Percentiles rank a stretch among this genome's conserved stretches.
Evolutionary conservation across 2,888 invertebrate genomes (phyloP).

Genomic region (Teleiodes luculella): DNA sequence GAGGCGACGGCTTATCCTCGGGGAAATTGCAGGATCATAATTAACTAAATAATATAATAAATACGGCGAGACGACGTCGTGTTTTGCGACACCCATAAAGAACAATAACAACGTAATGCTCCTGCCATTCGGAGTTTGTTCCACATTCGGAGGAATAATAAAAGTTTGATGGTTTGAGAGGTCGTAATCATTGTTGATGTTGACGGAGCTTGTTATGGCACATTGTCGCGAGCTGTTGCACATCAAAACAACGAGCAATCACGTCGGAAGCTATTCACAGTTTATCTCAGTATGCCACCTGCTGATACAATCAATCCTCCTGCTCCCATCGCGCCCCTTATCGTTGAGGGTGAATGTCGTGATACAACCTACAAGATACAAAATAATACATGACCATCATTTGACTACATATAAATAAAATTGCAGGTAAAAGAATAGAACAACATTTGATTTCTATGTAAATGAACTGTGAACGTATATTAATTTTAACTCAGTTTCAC

Average conservation of each 20-base stretch:
- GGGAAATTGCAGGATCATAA: constrained; percentile 5
- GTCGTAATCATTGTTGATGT: constrained; percentile 47
- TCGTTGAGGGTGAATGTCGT: no score
- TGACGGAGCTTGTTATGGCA: constrained; percentile 47
- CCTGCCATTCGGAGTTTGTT: constrained; percentile 36
- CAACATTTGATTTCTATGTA: no score
- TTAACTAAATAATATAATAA: constrained; percentile 9
- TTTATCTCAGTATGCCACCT: neutral
- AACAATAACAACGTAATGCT: constrained; percentile 35
- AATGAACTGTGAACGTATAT: no score
- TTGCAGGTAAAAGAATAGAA: no score
- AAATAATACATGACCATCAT: no score
- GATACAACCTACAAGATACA: no score
- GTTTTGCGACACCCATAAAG: constrained; percentile 28
- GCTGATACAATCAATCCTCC: neutral
- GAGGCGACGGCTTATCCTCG: neutral
- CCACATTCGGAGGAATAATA: constrained; percentile 44
- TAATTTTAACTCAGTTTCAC: no score
- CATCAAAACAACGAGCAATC: constrained; percentile 36
- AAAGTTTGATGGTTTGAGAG: constrained; percentile 45
- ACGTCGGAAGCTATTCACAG: neutral
- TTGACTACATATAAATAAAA: no score
- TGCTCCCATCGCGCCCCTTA: no score
- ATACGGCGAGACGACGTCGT: neutral
- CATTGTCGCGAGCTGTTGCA: constrained; percentile 30